These are phyloP conservation scores for Galerucella pusilla DNA, from an alignment of 2,888 invertebrate species.

Conservation along the genomic window DNA sequence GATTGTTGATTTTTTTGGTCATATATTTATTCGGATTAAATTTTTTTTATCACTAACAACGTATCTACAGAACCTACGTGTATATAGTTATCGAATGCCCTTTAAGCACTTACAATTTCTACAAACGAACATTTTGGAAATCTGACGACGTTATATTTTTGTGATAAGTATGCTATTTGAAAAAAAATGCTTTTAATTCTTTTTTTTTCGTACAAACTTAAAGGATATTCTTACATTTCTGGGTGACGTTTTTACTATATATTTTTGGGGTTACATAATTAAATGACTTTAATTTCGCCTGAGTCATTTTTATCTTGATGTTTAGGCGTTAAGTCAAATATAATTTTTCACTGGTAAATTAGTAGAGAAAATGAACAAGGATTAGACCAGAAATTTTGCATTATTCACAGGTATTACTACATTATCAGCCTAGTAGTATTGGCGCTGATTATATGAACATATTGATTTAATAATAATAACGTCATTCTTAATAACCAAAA, in stretches of 20 bases:
- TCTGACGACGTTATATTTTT: too few relatives aligned
- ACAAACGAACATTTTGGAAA: not conserved
- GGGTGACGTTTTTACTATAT: not conserved
- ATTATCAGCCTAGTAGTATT: too few relatives aligned
- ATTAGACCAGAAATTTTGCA: too few relatives aligned
- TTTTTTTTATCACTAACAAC: conserved; percentile 21
- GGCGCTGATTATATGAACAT: too few relatives aligned
- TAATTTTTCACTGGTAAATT: too few relatives aligned
- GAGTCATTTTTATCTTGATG: too few relatives aligned
- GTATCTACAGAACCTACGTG: conserved; percentile 15
- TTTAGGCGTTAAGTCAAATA: too few relatives aligned
- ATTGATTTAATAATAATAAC: not conserved
- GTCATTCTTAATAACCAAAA: not conserved
- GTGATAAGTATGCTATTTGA: too few relatives aligned
- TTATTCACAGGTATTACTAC: too few relatives aligned
- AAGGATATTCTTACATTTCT: not conserved
- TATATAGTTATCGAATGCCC: not conserved
- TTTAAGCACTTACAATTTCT: not conserved
- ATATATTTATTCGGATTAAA: conserved; percentile 13
- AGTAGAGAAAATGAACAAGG: too few relatives aligned
- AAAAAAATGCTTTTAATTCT: too few relatives aligned
- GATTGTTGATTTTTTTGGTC: conserved; percentile 31
- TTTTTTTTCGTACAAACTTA: not conserved
- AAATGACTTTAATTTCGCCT: too few relatives aligned
- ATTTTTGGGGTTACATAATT: not conserved